Evolutionary conservation across 2,113 vertebrate genomes (phyloP).

Genomic region (Lates calcarifer): DNA sequence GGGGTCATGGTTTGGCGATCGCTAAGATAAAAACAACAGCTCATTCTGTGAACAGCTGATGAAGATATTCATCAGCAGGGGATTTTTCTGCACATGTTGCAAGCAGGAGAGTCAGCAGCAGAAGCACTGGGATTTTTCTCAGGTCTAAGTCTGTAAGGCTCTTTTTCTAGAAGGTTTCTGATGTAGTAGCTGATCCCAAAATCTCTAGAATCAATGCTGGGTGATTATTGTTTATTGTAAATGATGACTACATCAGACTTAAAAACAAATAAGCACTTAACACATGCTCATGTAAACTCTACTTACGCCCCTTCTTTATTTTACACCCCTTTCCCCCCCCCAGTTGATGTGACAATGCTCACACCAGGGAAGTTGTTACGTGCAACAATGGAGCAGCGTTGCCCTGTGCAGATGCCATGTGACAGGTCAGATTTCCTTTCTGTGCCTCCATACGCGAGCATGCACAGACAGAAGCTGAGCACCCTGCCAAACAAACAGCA

Average conservation of each 20-base stretch:
- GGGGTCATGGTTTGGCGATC: background rate
- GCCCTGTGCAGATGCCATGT: conserved; percentile 65
- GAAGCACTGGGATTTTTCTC: conserved; percentile 9
- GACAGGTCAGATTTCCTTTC: conserved; percentile 65
- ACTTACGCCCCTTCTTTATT: background rate
- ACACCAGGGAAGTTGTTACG: conserved; percentile 46
- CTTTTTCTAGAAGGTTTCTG: background rate
- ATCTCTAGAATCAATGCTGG: background rate
- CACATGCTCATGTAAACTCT: background rate
- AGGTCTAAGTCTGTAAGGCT: too few relatives aligned
- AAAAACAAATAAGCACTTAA: conserved; percentile 6
- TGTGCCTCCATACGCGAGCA: conserved; percentile 15
- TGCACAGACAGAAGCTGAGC: conserved; percentile 37
- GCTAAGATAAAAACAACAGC: conserved; percentile 13
- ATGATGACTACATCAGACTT: background rate
- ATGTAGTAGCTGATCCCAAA: background rate
- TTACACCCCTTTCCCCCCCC: background rate
- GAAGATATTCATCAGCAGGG: conserved; percentile 58
- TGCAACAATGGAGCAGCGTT: conserved; percentile 45
- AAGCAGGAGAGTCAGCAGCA: conserved; percentile 35
- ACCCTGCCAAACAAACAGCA: conserved; percentile 54
- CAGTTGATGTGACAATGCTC: conserved; percentile 45
- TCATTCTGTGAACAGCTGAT: conserved; percentile 52
- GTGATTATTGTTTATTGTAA: background rate
- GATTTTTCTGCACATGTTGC: conserved; percentile 42